Evolutionary conservation across 2,888 invertebrate species (phyloP), one percentile per base, ranked within the genome.

Genomic region (Rapana venosa): DNA sequence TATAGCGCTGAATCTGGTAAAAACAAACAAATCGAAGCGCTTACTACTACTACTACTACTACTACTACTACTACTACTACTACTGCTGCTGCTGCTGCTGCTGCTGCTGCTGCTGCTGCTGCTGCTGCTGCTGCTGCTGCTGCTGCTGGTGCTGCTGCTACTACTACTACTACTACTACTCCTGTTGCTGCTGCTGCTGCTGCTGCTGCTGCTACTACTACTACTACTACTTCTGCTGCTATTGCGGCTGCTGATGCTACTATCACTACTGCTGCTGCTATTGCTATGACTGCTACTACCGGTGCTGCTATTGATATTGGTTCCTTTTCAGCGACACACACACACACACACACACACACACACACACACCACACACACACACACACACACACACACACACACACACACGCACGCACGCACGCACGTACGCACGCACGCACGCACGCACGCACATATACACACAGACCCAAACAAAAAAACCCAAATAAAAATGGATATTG

Each of bases 121-220:
- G n/a, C n/a, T 81, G 88, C 26, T 89, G 90, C 32, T 58, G 90
- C 15, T 89, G 89, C 74, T 90, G 90, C n/a, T 90, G 88, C 36
- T 87, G 88, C 56, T 66, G 74, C 11, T 87, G 83, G 47, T 83
- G 89, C 74, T 81, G 87, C 32, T 58, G 83, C 15, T 61, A 66
- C 26, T 81, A 87, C 26, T n/a, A 61, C 30, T 30, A 35, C 47
- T 83, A 87, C 36, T 87, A 87, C 26, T 89, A 83, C 13, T 90
- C 87, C 22, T 77, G n/a, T 6, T 87, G 87, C 4, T 66, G 32
- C 22, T 47, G 32, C 8, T 8, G 66, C 8, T 86, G 70, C 79
- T 85, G 86, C 22, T 89, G 89, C 30, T 90, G 17, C 66, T 77
- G 87, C 26, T 74, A 32, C 22, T 56, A 30, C n/a, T 56, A 66